Base-by-base conservation (phyloP, 2,797 vertebrate species). In the Mormyrus proboscirostris region DNA sequence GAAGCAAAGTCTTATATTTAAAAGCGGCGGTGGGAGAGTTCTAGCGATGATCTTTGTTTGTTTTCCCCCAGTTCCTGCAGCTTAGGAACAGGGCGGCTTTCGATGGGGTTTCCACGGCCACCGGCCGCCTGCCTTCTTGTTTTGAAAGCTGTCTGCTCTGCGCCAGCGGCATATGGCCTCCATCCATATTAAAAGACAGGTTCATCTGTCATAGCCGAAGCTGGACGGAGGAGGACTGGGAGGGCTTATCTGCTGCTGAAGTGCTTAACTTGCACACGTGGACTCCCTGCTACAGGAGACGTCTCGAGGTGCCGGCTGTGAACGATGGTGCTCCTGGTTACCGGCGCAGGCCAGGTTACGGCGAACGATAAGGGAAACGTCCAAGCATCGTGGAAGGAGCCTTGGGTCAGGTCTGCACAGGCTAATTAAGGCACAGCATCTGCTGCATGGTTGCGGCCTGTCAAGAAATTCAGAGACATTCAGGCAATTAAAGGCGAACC, bases 111-210 rank as follows among this genome's bases (percentile, higher is more conserved):
- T 16, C 22, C 6, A 10, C 55, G 12, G 53, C 19, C 29, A 3
- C 55, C 12, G 57, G 2, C 38, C 1, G 4, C 82, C 49, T 29
- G 14, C 49, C 82, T 50, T 50, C 16, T 25, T 22, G 44, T 49
- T 50, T 2, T 4, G 4, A 50, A 84, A 25, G 8, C 47, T 47
- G 19, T 50, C 79, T 47, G 79, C 79, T 25, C 7, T 50, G 96
- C 98, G 97, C 98, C 98, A 98, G 96, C 96, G 96, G 97, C 98
- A 99, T 99, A 98, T 99, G 98, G 98, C 97, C 97, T 97, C 97
- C 98, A 97, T 98, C 97, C 98, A 96, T 95, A 98, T 96, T 33
- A 96, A 96, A 95, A 98, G 97, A 99, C 98, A 99, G 97, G 97
- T 97, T 97, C 98, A 98, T 99, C 97, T 97, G 97, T 98, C 98